Base-by-base conservation (phyloP, 2,888 invertebrate species). In the Asteroscopus sphinx region DNA sequence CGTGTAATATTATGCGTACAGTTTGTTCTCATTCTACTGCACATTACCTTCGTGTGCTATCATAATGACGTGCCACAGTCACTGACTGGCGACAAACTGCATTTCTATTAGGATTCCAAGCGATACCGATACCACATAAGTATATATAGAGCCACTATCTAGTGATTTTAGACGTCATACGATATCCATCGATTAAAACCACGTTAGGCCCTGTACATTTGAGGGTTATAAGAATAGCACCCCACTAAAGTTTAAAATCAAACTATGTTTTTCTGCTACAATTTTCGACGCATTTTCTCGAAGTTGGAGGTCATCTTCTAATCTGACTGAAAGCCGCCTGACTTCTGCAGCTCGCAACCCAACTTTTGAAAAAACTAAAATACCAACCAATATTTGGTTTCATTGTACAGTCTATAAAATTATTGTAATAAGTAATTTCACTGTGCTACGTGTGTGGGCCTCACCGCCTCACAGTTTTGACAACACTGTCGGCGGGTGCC, bases 401-500 rank as follows among this genome's bases (percentile, higher is more conserved):
- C 11, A 28, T 28, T 28, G 28, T 28, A 3, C 3, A 1, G 9
- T 28, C 28, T 16, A 35, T 26, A 17, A 28, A 44, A 28, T 59
- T 0, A 41, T 33, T 33, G 1, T 1, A 32, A 33, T 41, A 45
- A 32, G 35, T 48, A 49, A 57, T 55, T 63, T 49, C 15, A 46
- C 39, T 52, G 54, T 6, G 48, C 65, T 16, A 25, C 65, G 72
- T 76, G 72, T 68, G 72, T 72, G 72, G 68, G 56, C 66, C 40
- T 41, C 40, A n/a, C n/a, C 36, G 4, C 16, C 35, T 32, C 25
- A 67, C 57, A 74, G 76, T 81, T 82, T 82, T 80, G 80, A 83
- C 77, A 81, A 73, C 76, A 63, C 69, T 66, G 78, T 79, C 73
- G 80, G 77, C 75, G 76, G 77, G 67, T 76, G 55, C 52, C 61